Percentiles rank a stretch among this genome's conserved stretches.
Conservation (phyloP, 2,888 invertebrate species). For the Liposcelis brunnea region DNA sequence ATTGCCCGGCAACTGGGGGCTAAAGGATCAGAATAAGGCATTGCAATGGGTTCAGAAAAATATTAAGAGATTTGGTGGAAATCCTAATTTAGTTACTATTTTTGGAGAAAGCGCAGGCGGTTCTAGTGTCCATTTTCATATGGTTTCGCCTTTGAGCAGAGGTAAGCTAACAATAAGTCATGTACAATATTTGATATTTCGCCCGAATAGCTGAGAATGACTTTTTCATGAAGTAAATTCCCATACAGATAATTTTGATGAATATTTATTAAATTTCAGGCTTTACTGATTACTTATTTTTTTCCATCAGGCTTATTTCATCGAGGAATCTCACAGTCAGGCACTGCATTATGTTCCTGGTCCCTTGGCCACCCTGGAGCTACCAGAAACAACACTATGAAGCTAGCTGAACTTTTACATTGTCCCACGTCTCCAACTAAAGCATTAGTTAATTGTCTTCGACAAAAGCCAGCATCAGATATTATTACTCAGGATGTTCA, state of each 20-base stretch:
- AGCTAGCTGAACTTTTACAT: conserved; percentile 39
- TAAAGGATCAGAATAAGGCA: conserved; percentile 46
- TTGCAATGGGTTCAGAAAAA: conserved; percentile 44
- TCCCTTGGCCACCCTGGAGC: conserved; percentile 41
- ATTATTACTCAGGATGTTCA: conserved; percentile 45
- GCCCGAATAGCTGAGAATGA: background rate
- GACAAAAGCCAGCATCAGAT: conserved; percentile 38
- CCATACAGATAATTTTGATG: background rate
- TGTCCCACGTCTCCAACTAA: conserved; percentile 36
- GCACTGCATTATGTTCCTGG: conserved; percentile 51
- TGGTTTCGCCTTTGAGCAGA: conserved; percentile 39
- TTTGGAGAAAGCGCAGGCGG: conserved; percentile 57
- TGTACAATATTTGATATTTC: background rate
- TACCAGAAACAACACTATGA: conserved; percentile 37
- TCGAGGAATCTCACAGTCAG: conserved; percentile 56
- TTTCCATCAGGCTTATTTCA: conserved; percentile 55
- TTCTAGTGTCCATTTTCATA: conserved; percentile 47
- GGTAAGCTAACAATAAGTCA: too few species aligned
- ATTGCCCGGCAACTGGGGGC: conserved; percentile 43
- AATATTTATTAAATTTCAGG: conserved; percentile 8
- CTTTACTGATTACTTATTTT: too few species aligned
- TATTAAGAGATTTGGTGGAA: conserved; percentile 42
- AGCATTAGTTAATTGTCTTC: conserved; percentile 41
- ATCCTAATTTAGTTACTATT: conserved; percentile 42
- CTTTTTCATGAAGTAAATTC: conserved; percentile 21